Percentiles rank a stretch among this genome's conserved stretches.
phyloP scores from a whole-genome alignment of 2,113 vertebrate species.

The Calyptommatus sinebrachiatus region DNA sequence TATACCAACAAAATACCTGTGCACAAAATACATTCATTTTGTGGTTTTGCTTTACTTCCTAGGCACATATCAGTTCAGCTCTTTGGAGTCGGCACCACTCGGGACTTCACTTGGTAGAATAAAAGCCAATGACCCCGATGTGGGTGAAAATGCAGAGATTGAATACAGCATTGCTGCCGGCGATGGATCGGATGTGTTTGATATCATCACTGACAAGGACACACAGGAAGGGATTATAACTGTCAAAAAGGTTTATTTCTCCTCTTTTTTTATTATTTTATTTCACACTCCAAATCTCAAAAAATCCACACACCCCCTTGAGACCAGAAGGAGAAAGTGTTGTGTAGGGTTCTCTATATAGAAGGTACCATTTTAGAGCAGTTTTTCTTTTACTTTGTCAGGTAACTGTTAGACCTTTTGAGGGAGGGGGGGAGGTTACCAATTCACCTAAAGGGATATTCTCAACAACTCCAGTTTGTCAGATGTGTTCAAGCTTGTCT shows the following conservation, averaged over 20 bases:
- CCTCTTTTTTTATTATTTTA: conserved; percentile 52
- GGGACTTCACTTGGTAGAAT: conserved; percentile 88
- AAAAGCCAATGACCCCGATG: conserved; percentile 90
- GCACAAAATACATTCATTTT: background rate
- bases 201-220: conserved; percentile 87
- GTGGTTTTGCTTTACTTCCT: conserved; percentile 43
- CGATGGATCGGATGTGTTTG: conserved; percentile 86
- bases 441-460: conserved; percentile 58
- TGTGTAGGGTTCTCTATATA: conserved; percentile 47
- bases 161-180: conserved; percentile 85
- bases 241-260: conserved; percentile 85
- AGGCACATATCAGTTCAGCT: conserved; percentile 89
- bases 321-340: conserved; percentile 33
- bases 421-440: conserved; percentile 27
- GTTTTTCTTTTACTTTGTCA: conserved; percentile 45
- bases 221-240: conserved; percentile 93
- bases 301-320: background rate
- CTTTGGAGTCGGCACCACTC: conserved; percentile 82
- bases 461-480: conserved; percentile 36
- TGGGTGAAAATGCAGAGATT: conserved; percentile 88
- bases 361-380: conserved; percentile 49
- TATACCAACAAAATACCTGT: conserved; percentile 9
- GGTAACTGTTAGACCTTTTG: conserved; percentile 48
- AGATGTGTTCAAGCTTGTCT: conserved; percentile 26
- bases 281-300: conserved; percentile 44